Evolutionary conservation across 2,888 invertebrate genomes (phyloP).

Genomic region (Hirtodrosophila duncani): DNA sequence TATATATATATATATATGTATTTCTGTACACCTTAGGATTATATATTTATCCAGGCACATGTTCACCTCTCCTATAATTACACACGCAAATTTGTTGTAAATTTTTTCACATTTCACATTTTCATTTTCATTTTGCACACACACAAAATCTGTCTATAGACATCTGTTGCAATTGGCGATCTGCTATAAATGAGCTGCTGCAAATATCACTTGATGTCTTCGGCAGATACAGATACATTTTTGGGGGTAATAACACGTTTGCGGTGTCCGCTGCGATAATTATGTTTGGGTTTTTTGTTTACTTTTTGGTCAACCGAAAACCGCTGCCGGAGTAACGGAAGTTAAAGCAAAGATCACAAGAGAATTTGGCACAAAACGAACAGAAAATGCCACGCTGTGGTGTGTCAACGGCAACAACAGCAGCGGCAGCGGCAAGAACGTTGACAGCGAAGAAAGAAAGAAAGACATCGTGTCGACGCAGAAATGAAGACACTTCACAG

Average conservation of each 20-base stretch:
- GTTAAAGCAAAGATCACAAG: conserved; percentile 31
- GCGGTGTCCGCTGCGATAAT: conserved; percentile 11
- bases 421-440: no score
- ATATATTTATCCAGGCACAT: conserved; percentile 21
- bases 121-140: background rate
- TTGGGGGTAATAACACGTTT: conserved; percentile 12
- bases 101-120: conserved; percentile 13
- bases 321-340: conserved; percentile 49
- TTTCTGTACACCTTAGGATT: no score
- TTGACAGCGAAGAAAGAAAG: no score
- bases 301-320: no score
- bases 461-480: no score
- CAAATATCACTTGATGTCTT: background rate
- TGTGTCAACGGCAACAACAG: conserved; percentile 30
- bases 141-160: conserved; percentile 6
- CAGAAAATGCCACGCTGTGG: conserved; percentile 30
- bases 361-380: conserved; percentile 1
- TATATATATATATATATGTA: no score
- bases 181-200: background rate
- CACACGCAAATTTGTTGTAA: conserved; percentile 10
- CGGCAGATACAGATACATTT: conserved; percentile 13
- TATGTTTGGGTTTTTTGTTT: conserved; percentile 22
- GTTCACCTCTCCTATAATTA: background rate
- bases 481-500: conserved; percentile 39
- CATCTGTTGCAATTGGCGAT: conserved; percentile 3